Base-by-base conservation (phyloP, 2,113 vertebrate species). In the Gadus chalcogrammus region DNA sequence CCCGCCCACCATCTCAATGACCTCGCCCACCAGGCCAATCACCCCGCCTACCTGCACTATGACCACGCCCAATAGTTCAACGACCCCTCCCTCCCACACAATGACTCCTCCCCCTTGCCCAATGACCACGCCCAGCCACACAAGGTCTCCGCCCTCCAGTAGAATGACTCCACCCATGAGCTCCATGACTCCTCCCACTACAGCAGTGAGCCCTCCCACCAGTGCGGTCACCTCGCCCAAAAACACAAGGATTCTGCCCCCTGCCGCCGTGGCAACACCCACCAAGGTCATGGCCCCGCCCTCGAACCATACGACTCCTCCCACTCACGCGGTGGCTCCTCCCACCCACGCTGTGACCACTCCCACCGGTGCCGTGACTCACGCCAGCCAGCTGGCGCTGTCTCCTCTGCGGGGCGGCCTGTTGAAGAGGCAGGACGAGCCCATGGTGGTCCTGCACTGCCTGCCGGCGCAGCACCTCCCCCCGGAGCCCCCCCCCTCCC, bases 361-460 rank as follows among this genome's bases (percentile, higher is more conserved):
- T n/a, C 15, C 84, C 61, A 80, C 79, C 69, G 92, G 89, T 53
- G 90, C 92, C 67, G 58, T 61, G 18, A 12, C 42, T 48, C 42
- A 9, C 11, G 12, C 0, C 42, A 2, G 42, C 42, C 42, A 12
- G 7, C 12, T 12, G 42, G 42, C 42, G 42, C 7, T 48, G 42
- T 48, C 42, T 9, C 42, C 42, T 48, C 42, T 12, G 2, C 42
- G 42, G 42, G 42, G 42, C 31, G 55, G 8, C 22, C 69, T 2
- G 5, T 71, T 80, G 7, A 87, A 87, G 79, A 83, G 84, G 38
- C 81, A 84, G 63, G 90, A 90, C 0, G 86, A 92, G 70, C 88
- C 89, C 5, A 87, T 88, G 89, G 88, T 90, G 22, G 76, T 90
- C 8, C 89, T 88, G 2, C 84, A 69, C 77, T 87, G 80, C 61